Evolutionary conservation across 64 coral and sea anemone species (phyloP).

Genomic region (Acropora yongei): DNA sequence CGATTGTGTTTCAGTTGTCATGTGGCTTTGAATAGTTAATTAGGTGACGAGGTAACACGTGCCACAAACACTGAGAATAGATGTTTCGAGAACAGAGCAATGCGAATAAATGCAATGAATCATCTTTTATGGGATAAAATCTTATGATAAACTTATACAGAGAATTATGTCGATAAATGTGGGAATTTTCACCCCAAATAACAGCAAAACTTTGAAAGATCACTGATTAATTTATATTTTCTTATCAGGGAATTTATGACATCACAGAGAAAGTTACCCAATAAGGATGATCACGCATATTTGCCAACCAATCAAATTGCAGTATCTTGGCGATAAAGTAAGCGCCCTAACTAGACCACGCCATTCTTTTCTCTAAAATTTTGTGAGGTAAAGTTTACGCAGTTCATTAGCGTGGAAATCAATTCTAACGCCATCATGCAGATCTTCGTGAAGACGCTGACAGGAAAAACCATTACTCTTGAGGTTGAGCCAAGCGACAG

Average conservation of each 20-base stretch:
- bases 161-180: neutral
- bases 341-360: slow-evolving; percentile 28
- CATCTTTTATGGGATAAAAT: neutral
- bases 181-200: neutral
- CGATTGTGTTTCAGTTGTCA: no score
- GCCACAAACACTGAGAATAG: neutral
- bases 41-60: neutral
- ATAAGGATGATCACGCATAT: neutral
- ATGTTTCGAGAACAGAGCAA: neutral
- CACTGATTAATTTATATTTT: slow-evolving; percentile 26
- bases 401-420: neutral
- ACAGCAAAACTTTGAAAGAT: neutral
- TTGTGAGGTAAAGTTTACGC: neutral
- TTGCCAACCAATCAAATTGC: slow-evolving; percentile 63
- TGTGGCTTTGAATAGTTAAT: no score
- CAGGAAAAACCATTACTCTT: slow-evolving; percentile 80
- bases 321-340: slow-evolving; percentile 15
- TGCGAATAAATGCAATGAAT: no score
- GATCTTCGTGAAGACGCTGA: slow-evolving; percentile 79
- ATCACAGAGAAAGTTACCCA: neutral
- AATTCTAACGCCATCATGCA: slow-evolving; percentile 43
- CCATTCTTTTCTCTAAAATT: slow-evolving; percentile 35
- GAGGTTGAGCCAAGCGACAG: slow-evolving; percentile 86
- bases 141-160: no score
- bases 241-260: slow-evolving; percentile 33